Conservation (phyloP, 2,797 vertebrate genomes). For the Mormyrus proboscirostris region DNA sequence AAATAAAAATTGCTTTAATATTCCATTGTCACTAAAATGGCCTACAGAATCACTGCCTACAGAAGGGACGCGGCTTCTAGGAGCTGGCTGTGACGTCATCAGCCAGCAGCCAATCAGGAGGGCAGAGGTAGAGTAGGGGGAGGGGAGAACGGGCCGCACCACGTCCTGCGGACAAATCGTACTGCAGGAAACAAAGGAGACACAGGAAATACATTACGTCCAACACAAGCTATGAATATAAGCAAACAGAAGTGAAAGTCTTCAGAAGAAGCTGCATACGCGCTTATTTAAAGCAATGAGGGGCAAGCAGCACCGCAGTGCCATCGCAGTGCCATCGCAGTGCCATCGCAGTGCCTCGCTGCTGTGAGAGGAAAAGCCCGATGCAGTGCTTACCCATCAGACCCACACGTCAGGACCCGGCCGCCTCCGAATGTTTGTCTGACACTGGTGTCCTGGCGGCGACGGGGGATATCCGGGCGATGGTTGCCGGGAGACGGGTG, state of each 20-base stretch:
- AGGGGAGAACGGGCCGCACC: slow-evolving; percentile 46
- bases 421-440: slow-evolving; percentile 91
- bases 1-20: slow-evolving; percentile 63
- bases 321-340: not conserved
- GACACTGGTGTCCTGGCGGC: slow-evolving; percentile 96
- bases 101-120: slow-evolving; percentile 67
- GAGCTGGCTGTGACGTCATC: slow-evolving; percentile 50
- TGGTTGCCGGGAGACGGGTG: slow-evolving; percentile 89
- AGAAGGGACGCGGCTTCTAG: slow-evolving; percentile 58
- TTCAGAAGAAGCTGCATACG: not conserved
- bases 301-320: not conserved
- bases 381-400: slow-evolving; percentile 58
- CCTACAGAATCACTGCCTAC: slow-evolving; percentile 53
- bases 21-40: slow-evolving; percentile 57
- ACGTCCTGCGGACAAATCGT: slow-evolving; percentile 59
- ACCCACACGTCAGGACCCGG: slow-evolving; percentile 82
- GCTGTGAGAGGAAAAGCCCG: not conserved
- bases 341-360: not conserved
- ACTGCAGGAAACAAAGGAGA: not conserved
- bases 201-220: not conserved
- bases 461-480: slow-evolving; percentile 91
- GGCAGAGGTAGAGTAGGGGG: slow-evolving; percentile 58
- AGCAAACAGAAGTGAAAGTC: not conserved
- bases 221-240: not conserved
- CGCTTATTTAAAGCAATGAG: not conserved